Evolutionary conservation across 53 echinoderm and acorn worm species (phyloP), one percentile per base, ranked within the genome.

Genomic region (Zoroaster sp.): DNA sequence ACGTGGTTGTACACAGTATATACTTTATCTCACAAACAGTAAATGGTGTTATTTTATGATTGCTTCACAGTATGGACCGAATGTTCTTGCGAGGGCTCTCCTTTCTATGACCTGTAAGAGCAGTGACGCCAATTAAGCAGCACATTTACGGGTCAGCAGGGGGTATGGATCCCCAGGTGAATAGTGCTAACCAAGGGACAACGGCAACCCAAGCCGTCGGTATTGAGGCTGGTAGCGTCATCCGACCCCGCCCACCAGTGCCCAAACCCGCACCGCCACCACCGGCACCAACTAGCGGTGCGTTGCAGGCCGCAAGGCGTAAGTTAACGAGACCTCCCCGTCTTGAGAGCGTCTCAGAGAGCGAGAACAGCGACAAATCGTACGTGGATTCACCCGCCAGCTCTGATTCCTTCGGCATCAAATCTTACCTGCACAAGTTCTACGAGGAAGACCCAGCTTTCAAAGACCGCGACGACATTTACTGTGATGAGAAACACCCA

Each of bases 261-360:
- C 85, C 85, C 35, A 85, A 85, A 35, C 85, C 85, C 0, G 71
- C 85, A 10, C 85, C 85, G 34, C 70, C 42, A 35, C 85, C 70
- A 0, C 85, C 85, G 14, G 72, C 69, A 13, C 35, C 70, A 35
- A 71, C 69, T n/a, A 32, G 71, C 13, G 70, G 13, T 17, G 37
- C 55, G 12, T 13, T 38, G 4, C 54, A 53, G 38, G 68, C 89
- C 32, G 89, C 93, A 14, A 66, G 94, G 47, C 85, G 94, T 28
- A 91, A 93, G 42, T 75, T 95, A 28, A 94, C 99, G n/a, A 89
- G 94, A 15, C 99, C 95, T 35, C 96, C 99, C 4, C 59, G 94
- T 18, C 92, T 99, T 13, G 99, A 99, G 54, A 99, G 99, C 51
- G 99, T 99, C 33, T 96, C 99, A 1, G 99, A 99, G 67, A 99